Percentiles rank a stretch among this genome's conserved stretches.
phyloP scores from a whole-genome alignment of 2,797 vertebrate species.

The Vultur gryphus region DNA sequence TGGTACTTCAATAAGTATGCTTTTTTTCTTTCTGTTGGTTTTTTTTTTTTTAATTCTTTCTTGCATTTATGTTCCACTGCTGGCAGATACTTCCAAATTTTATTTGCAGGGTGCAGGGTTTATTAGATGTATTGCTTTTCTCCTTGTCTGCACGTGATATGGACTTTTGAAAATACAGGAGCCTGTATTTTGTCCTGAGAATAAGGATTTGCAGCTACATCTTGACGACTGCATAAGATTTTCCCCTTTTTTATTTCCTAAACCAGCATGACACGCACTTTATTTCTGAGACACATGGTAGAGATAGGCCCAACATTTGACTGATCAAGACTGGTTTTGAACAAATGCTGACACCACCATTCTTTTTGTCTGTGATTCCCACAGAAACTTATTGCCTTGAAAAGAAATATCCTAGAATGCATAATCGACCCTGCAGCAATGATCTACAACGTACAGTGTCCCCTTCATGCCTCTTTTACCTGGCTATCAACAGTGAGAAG shows the following conservation, averaged over 20 bases:
- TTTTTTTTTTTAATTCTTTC: neutral
- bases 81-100: neutral
- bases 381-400: neutral
- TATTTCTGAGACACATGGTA: neutral
- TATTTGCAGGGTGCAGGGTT: neutral
- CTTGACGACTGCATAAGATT: neutral
- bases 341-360: neutral
- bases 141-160: neutral
- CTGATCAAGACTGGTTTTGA: neutral
- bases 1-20: neutral
- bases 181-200: neutral
- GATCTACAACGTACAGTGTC: neutral
- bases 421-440: neutral
- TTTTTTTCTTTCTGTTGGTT: too few relatives aligned
- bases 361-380: neutral
- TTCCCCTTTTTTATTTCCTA: neutral
- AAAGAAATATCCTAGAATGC: neutral
- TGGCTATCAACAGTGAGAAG: neutral
- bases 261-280: neutral
- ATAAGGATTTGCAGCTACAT: neutral
- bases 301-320: neutral
- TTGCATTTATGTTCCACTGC: neutral
- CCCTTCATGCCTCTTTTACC: neutral
- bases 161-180: neutral
- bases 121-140: neutral